A percentile compares a stretch with the other conserved stretches of the same genome.
phyloP scores from a whole-genome alignment of 37 sponge, comb jelly and placozoan species.

The Beroe forskalii region DNA sequence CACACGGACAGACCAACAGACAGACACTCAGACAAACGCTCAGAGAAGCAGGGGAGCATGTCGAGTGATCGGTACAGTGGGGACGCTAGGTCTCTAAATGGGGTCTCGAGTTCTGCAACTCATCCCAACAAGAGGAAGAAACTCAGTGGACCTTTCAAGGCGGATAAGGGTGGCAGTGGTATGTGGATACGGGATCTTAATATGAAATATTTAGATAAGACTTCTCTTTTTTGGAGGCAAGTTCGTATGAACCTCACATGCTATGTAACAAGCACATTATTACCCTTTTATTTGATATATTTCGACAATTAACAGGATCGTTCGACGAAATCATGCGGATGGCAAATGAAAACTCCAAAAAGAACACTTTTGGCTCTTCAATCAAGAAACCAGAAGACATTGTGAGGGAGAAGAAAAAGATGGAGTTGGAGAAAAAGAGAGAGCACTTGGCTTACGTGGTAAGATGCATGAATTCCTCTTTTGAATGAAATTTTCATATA shows the following conservation, averaged over 20 bases:
- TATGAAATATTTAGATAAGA: too few species aligned
- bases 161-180: background rate
- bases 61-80: too few species aligned
- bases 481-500: too few species aligned
- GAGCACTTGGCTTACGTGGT: background rate
- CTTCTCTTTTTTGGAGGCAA: too few species aligned
- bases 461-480: too few species aligned
- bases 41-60: background rate
- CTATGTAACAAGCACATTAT: too few species aligned
- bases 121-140: slow-evolving; percentile 54
- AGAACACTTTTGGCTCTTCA: background rate
- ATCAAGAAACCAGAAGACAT: slow-evolving; percentile 31
- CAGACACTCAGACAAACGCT: background rate
- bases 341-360: background rate
- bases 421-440: background rate
- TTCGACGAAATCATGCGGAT: slow-evolving; percentile 44
- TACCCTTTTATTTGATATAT: too few species aligned
- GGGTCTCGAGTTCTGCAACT: background rate
- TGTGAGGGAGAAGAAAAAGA: slow-evolving; percentile 6
- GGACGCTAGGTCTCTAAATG: background rate
- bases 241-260: too few species aligned
- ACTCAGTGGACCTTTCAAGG: background rate
- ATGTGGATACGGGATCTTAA: too few species aligned
- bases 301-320: too few species aligned
- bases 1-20: too few species aligned